Percentiles rank a stretch among this genome's conserved stretches.
phyloP scores from a whole-genome alignment of 2,113 vertebrate genomes.

The Corythornis vintsioides region DNA sequence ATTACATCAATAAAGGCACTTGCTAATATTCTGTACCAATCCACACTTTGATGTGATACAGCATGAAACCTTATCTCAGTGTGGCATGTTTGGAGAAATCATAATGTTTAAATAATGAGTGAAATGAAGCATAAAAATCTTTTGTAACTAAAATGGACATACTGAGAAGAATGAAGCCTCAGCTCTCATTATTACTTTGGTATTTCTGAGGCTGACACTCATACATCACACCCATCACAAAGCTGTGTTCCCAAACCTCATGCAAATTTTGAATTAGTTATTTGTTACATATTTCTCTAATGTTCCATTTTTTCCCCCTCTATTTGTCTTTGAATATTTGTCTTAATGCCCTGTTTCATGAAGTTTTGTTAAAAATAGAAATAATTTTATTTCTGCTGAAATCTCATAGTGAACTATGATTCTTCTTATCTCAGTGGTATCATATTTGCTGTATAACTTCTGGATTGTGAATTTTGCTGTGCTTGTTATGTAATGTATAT shows the following conservation, averaged over 20 bases:
- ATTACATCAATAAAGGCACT: constrained; percentile 70
- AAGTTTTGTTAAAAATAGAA: constrained; percentile 8
- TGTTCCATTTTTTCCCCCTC: not conserved
- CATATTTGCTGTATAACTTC: not conserved
- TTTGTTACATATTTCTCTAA: constrained; percentile 41
- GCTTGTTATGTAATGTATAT: not conserved
- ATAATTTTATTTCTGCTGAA: constrained; percentile 51
- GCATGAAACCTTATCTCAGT: constrained; percentile 79
- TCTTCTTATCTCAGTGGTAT: not conserved
- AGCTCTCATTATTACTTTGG: constrained; percentile 50
- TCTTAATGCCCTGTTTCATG: constrained; percentile 42
- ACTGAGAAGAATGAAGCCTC: constrained; percentile 69
- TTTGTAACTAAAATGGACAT: constrained; percentile 73
- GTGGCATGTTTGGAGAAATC: constrained; percentile 81
- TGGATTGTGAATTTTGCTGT: not conserved
- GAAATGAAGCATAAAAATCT: constrained; percentile 76
- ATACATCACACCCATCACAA: constrained; percentile 15
- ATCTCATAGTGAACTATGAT: not conserved
- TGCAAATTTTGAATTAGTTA: constrained; percentile 46
- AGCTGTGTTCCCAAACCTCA: constrained; percentile 25
- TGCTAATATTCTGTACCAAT: constrained; percentile 56
- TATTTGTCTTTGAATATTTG: not conserved
- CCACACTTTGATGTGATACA: constrained; percentile 74
- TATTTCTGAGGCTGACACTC: constrained; percentile 61
- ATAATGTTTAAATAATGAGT: constrained; percentile 79